Base-by-base conservation (phyloP, 2,113 vertebrate species). In the Sebastes fasciatus region DNA sequence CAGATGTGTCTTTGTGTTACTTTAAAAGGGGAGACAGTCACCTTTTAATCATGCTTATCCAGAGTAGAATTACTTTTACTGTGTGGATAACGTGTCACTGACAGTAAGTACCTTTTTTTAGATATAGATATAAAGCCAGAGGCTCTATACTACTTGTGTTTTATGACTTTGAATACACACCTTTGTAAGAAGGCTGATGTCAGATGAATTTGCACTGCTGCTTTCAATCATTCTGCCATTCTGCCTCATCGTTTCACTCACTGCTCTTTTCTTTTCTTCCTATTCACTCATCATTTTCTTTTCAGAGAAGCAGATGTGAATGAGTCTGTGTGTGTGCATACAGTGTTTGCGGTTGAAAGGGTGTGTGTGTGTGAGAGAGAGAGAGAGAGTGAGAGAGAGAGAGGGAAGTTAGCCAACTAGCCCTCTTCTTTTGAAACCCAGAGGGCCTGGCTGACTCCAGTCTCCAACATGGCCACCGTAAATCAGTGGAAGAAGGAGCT, bases 281-380 rank as follows among this genome's bases (percentile, higher is more conserved):
- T 81, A 84, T 74, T 85, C 74, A 75, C 65, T 76, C 79, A 75
- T 85, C 71, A 75, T 87, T 85, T 90, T 85, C 78, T 86, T 86
- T 86, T 87, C 85, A 86, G 73, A 87, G 69, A 84, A 85, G 82
- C 89, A 91, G 87, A 91, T 91, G 83, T 85, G 86, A 89, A 86
- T 74, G 71, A 82, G 68, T 21, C 60, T 91, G 64, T 6, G n/a
- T 87, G 72, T 74, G 82, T 80, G 77, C 71, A 52, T 68, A 51
- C 45, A 46, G 46, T 64, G 72, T 88, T 66, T 84, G 86, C 61
- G 81, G 73, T 52, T 82, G 19, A 77, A 89, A 74, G 69, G 26
- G 48, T 86, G 70, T 86, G 74, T 73, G 12, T 34, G 79, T 49
- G 60, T 40, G 40, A 40, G 46, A 17, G 23, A 34, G 34, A 52